Evolutionary conservation across 2,888 invertebrate genomes (phyloP), one percentile per base, ranked within the genome.

Genomic region (Hyalella azteca): DNA sequence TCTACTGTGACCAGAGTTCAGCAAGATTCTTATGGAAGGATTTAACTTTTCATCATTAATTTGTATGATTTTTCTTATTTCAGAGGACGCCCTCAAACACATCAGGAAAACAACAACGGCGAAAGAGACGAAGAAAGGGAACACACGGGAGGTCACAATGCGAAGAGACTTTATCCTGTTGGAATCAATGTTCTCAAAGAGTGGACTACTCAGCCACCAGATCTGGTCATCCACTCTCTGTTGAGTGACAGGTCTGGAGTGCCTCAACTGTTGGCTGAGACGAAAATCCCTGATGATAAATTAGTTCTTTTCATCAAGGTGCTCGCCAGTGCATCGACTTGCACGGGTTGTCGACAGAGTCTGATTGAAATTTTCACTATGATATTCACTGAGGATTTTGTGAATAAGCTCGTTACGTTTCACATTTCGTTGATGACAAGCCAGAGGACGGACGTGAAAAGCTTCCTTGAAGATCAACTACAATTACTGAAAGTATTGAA

Each of bases 341-440:
- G 78, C 19, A 49, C 77, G 22, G 73, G 79, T 40, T 78, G 73
- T 40, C 77, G 45, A 22, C 45, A 81, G 59, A 78, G 36, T 19
- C 36, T 79, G 15, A 77, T 39, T 81, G 79, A 79, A 3, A 36
- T 81, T 19, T 79, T 78, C 41, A 75, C 4, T 32, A 78, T 26
- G 36, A 78, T 77, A 15, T 81, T 80, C 77, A 60, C 77, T 22
- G 40, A 11, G 1, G 77, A 59, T 29, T 79, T 79, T 45, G 32
- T 81, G 9, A 49, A 78, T 45, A 78, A 73, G 22, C 26, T 79
- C 3, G 73, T 60, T n/a, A 22, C 15, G 19, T 75, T 40, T 48
- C 29, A 54, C 48, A 41, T 78, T 15, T 49, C 77, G 36, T 29
- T 79, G 26, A 75, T 49, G 22, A 78, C 48, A 39, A 19, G 32